Conservation (phyloP, 2,113 vertebrate genomes). For the Nibea albiflora region DNA sequence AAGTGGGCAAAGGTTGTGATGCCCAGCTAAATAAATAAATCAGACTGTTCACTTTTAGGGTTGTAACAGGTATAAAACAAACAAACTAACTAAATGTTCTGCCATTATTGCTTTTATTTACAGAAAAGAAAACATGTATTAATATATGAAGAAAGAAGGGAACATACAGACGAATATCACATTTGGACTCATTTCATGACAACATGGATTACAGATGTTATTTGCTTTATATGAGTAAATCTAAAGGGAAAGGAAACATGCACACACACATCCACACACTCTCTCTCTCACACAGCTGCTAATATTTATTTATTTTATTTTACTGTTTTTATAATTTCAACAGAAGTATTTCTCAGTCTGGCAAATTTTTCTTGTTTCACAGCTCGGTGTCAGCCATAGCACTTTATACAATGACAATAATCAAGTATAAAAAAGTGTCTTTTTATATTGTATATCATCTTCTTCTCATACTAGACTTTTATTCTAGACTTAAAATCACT, state of each 20-base stretch:
- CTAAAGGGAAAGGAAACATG: constrained; percentile 7
- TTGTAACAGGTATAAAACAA: neutral
- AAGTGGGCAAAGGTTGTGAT: neutral
- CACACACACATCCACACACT: neutral
- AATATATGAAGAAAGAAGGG: neutral
- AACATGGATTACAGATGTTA: constrained; percentile 38
- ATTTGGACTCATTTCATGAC: constrained; percentile 51
- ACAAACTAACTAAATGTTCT: neutral
- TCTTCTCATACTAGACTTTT: neutral
- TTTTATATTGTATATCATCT: neutral
- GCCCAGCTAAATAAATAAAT: neutral
- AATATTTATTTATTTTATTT: constrained; percentile 9
- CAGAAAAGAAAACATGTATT: constrained; percentile 24
- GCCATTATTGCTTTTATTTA: constrained; percentile 52
- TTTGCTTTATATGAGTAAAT: constrained; percentile 23
- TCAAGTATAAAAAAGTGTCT: neutral
- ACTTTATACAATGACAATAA: neutral
- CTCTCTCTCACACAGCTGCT: neutral
- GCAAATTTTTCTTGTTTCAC: constrained; percentile 5
- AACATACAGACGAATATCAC: constrained; percentile 19
- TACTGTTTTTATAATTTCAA: neutral
- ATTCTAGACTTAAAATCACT: neutral
- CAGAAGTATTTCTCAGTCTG: neutral
- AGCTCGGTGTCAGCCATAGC: neutral
- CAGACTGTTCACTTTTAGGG: neutral